A percentile compares a stretch with the other conserved stretches of the same genome.
phyloP scores from a whole-genome alignment of 2,888 invertebrate genomes.

The Erebia ligea region DNA sequence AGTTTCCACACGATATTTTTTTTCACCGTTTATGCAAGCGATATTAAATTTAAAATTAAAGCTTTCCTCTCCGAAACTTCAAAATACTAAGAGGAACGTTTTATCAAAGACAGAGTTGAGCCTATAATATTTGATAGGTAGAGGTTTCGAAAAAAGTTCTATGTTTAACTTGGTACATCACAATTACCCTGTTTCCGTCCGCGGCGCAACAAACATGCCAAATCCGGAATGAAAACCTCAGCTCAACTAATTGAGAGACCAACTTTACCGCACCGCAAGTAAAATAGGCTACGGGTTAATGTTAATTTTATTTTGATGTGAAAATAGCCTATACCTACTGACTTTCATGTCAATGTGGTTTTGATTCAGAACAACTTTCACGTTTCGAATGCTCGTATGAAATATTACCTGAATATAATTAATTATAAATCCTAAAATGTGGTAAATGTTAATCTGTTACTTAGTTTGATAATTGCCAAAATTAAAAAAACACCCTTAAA shows the following conservation, averaged over 20 bases:
- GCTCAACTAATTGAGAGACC: slow-evolving; percentile 37
- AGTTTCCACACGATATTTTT: too few species aligned
- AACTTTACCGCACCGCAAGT: slow-evolving; percentile 32
- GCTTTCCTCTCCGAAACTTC: too few species aligned
- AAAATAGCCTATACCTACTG: too few species aligned
- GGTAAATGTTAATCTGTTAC: too few species aligned
- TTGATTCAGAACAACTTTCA: too few species aligned
- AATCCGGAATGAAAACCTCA: slow-evolving; percentile 35
- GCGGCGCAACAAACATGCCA: slow-evolving; percentile 27
- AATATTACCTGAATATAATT: too few species aligned
- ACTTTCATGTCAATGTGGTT: slow-evolving; percentile 8
- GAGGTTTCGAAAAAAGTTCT: neutral
- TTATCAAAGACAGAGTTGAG: neutral
- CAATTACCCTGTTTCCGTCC: slow-evolving; percentile 25
- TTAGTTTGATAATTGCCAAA: too few species aligned
- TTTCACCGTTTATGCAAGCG: too few species aligned
- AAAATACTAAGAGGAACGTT: too few species aligned
- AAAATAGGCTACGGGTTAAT: slow-evolving; percentile 30
- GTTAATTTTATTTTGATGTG: slow-evolving; percentile 31
- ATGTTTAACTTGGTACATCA: slow-evolving; percentile 20
- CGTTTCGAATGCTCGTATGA: neutral
- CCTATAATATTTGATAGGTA: neutral
- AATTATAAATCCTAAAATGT: too few species aligned
- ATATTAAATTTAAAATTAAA: too few species aligned
- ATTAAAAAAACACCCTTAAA: too few species aligned